Percentiles rank a stretch among this genome's conserved stretches.
phyloP scores from a whole-genome alignment of 1,140 invertebrate genomes.

The Procambarus clarkii region DNA sequence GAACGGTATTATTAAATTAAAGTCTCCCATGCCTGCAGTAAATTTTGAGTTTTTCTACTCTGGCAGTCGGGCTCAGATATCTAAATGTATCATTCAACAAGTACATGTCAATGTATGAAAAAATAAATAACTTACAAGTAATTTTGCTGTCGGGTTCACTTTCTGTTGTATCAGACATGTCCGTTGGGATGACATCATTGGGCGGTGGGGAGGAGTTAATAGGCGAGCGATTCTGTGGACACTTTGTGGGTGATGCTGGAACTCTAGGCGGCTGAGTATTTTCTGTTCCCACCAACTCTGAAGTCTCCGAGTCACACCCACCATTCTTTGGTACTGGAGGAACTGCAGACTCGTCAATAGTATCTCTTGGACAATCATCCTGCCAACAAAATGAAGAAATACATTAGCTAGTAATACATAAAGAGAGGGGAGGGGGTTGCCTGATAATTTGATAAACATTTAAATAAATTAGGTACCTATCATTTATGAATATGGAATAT shows the following conservation, averaged over 20 bases:
- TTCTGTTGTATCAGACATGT: conserved; percentile 89
- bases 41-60: too few relatives aligned
- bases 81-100: too few relatives aligned
- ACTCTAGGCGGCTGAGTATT: neutral
- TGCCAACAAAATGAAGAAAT: conserved; percentile 3
- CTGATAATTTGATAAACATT: too few relatives aligned
- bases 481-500: too few relatives aligned
- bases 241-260: conserved; percentile 52
- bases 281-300: conserved; percentile 36
- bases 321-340: conserved; percentile 52
- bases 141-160: conserved; percentile 80
- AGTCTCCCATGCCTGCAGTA: too few relatives aligned
- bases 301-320: conserved; percentile 48
- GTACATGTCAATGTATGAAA: too few relatives aligned
- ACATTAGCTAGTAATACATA: neutral
- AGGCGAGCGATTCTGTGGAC: conserved; percentile 65
- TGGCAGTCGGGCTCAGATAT: too few relatives aligned
- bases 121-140: conserved; percentile 45
- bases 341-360: conserved; percentile 50
- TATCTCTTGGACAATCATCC: conserved; percentile 51
- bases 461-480: too few relatives aligned
- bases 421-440: too few relatives aligned
- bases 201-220: conserved; percentile 28
- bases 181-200: conserved; percentile 79
- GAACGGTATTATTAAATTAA: too few relatives aligned